Conservation (phyloP, 1,140 invertebrate genomes). For the Acyrthosiphon pisum region DNA sequence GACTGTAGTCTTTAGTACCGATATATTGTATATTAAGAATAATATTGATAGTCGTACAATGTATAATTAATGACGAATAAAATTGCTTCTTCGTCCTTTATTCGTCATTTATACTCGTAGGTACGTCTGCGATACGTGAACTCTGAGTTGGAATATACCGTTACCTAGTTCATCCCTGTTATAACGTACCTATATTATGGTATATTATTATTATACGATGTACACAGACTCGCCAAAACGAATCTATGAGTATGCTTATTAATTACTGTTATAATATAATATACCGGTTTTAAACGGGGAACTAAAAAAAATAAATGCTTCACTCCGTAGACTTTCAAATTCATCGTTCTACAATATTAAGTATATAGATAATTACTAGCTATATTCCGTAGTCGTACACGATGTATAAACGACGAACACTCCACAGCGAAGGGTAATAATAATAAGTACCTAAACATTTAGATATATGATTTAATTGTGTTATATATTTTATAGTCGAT, state of each 20-base stretch:
- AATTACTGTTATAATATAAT: background rate
- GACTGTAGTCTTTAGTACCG: no score
- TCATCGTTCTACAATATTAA: background rate
- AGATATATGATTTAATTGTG: background rate
- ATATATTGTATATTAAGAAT: background rate
- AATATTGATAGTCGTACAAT: background rate
- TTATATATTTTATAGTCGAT: background rate
- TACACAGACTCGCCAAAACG: background rate
- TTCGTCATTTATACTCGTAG: no score
- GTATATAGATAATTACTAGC: background rate
- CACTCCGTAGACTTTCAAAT: background rate
- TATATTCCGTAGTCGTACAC: background rate
- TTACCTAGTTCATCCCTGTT: background rate
- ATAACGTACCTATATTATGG: background rate
- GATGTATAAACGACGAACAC: background rate
- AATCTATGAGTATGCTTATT: background rate
- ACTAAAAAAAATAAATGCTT: background rate
- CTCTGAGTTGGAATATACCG: background rate
- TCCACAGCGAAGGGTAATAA: background rate
- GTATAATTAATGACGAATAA: background rate
- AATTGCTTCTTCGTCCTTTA: background rate
- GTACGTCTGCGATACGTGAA: background rate
- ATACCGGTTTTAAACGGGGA: background rate
- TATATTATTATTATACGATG: background rate
- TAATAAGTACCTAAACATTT: background rate